Base-by-base conservation (phyloP, 2,888 invertebrate species). In the Cephalotes varians region DNA sequence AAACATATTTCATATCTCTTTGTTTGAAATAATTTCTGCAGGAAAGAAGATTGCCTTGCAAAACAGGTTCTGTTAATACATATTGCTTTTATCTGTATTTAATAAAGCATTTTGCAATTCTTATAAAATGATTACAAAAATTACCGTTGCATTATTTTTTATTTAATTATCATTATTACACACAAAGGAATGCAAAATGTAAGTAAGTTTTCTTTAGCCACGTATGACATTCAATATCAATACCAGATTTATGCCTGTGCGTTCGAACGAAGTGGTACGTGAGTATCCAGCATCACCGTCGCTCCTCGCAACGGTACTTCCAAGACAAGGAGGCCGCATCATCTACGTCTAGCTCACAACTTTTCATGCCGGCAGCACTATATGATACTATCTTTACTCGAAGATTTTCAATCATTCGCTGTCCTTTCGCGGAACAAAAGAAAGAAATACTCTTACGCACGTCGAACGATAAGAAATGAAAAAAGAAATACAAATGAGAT, bases 311-410 rank as follows among this genome's bases (percentile, higher is more conserved):
- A 74, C 74, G 74, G 74, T 74, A 74, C 74, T 74, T 74, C 49
- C 64, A 64, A 18, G 64, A 74, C 64, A 73, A 74, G 74, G 74
- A 64, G 74, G 74, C 47, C 64, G 74, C 74, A 74, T 74, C 74
- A 74, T 74, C 56, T 37, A 64, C 64, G 49, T 73, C 73, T 73
- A 73, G 58, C 73, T 31, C 58, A 73, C 73, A 44, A 58, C 58
- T 60, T 73, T 73, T 58, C 73, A n/a, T 44, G 58, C 73, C 58
- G 58, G 28, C 58, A 64, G 56, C 74, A 74, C 62, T 62, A 47
- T 65, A 49, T 62, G 64, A 49, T 44, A 58, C 58, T 58, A 18
- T 58, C 28, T 73, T 73, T 28, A 28, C 56, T 58, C 5, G 12
- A 31, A 73, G 40, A 44, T 58, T 73, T 73, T 40, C 28, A 73